Base-by-base conservation (phyloP, 2,113 vertebrate genomes). In the Hemiscyllium ocellatum region DNA sequence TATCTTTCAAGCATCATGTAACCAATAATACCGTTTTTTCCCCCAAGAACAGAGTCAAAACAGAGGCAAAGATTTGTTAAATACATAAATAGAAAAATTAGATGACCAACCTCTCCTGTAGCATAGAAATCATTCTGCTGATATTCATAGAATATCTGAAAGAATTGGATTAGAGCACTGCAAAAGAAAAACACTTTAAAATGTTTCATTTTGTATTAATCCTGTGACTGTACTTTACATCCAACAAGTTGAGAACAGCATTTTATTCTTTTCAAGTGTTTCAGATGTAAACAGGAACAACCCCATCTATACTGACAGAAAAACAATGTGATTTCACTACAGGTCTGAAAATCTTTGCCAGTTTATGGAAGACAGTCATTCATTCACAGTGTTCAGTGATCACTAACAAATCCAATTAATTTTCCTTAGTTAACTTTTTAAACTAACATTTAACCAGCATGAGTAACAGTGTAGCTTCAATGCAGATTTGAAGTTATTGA, bases 81-180 rank as follows among this genome's bases (percentile, higher is more conserved):
- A 13, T 52, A 42, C 24, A 19, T 33, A 47, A 70, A 80, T 29
- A 37, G 52, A 12, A 93, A 93, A 17, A 42, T 10, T 96, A 29
- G 4, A 70, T 33, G 95, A 97, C 97, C 97, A 42, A 98, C 98
- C 98, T 99, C 98, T 95, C 98, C 98, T 61, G 97, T 98, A 96
- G 97, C 97, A 96, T 97, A 98, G 96, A 98, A 99, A 52, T 98
- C 96, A 96, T 98, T 99, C 95, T 97, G 96, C 97, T 98, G 97
- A 96, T 98, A 99, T 78, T 98, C 98, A 10, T 97, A 98, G 96
- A 99, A 99, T 93, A 98, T 96, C 96, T 98, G 97, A 96, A 98
- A 99, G 97, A 99, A 98, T 96, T 98, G 98, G 66, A 94, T 96
- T 90, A 98, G 97, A 7, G 97, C 98, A 96, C 98, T 98, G 96